Evolutionary conservation across 2,797 vertebrate genomes (phyloP).

Genomic region (Neosilurus mollespiculum): DNA sequence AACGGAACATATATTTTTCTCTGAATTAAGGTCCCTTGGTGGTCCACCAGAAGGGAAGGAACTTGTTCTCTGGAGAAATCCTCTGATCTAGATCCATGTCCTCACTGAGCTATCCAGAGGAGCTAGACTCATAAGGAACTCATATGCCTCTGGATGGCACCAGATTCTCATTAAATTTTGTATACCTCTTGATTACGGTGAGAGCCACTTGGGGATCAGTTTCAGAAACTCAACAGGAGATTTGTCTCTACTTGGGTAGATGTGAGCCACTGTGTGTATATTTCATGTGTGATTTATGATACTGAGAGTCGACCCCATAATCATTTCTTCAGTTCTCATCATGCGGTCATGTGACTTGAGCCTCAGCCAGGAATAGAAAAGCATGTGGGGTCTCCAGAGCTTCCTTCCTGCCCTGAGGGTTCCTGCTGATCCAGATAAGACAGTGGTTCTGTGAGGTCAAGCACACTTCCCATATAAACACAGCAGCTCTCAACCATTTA

Average conservation of each 20-base stretch:
- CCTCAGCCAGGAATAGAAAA: not conserved
- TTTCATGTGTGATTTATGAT: too few relatives aligned
- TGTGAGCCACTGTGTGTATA: not conserved
- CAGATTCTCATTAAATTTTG: not conserved
- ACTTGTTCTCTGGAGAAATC: not conserved
- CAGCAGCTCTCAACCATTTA: not conserved
- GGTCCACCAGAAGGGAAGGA: too few relatives aligned
- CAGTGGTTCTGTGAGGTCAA: not conserved
- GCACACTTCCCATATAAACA: not conserved
- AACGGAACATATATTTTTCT: too few relatives aligned
- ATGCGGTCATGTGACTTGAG: not conserved
- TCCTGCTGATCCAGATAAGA: not conserved
- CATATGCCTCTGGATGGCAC: not conserved
- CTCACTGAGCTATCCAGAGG: not conserved
- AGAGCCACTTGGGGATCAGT: not conserved
- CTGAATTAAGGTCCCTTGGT: too few relatives aligned
- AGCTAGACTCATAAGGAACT: not conserved
- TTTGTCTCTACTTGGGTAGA: not conserved
- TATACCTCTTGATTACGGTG: not conserved
- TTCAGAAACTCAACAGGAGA: not conserved
- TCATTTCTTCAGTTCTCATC: too few relatives aligned
- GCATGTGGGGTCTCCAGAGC: constrained; percentile 1
- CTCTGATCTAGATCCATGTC: not conserved
- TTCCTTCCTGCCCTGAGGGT: not conserved
- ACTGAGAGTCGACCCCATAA: too few relatives aligned